These are phyloP conservation scores for Drosophila parthenogenetica DNA, from an alignment of 2,888 invertebrate genomes.

Conservation along the genomic window DNA sequence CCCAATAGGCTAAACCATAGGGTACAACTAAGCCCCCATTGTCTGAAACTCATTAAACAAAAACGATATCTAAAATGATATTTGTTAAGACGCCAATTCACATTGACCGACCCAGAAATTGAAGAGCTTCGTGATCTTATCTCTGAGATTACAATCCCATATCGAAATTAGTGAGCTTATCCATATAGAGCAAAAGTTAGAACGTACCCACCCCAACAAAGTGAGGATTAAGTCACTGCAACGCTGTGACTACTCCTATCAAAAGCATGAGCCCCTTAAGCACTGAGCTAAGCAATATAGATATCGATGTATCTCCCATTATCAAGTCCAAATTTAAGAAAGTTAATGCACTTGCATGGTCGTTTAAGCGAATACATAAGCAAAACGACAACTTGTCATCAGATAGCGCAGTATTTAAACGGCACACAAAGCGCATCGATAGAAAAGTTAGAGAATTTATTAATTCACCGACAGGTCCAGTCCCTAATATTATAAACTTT, in stretches of 20 bases:
- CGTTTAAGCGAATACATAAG: conserved; percentile 14
- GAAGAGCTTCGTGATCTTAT: neutral
- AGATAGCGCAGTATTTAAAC: neutral
- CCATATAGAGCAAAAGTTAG: no score
- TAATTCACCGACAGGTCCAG: neutral
- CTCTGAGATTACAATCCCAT: no score
- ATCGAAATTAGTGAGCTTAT: no score
- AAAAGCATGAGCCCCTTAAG: no score
- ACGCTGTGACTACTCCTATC: no score
- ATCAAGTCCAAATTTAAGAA: neutral
- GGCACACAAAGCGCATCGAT: neutral
- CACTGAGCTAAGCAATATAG: neutral
- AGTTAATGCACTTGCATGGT: conserved; percentile 23
- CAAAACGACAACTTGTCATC: conserved; percentile 6
- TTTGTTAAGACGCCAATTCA: neutral
- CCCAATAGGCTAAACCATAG: neutral
- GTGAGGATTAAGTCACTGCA: no score
- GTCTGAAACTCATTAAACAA: neutral
- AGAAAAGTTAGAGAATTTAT: neutral
- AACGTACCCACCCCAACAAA: no score
- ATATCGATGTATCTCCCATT: neutral
- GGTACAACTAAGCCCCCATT: neutral
- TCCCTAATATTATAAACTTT: neutral
- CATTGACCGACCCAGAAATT: neutral
- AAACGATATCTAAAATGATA: neutral